These are phyloP conservation scores for Eupithecia insigniata DNA, from an alignment of 2,888 invertebrate species.

Conservation along the genomic window DNA sequence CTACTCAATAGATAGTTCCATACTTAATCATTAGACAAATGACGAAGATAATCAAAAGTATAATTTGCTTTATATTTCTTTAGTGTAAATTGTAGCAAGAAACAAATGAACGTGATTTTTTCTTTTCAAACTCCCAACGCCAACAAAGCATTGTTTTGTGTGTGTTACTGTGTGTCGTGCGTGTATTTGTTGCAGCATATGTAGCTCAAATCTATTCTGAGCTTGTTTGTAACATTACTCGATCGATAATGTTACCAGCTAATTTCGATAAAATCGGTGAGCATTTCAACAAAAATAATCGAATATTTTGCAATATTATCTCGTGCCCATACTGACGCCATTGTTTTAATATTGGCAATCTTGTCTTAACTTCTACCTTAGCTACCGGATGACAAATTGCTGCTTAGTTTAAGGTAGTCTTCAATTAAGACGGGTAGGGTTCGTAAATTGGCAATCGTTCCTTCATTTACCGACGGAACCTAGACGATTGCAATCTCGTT, in stretches of 20 bases:
- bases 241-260: not conserved
- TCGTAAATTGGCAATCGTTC: conserved; percentile 82
- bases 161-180: too few relatives aligned
- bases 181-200: too few relatives aligned
- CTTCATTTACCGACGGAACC: conserved; percentile 71
- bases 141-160: not conserved
- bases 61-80: not conserved
- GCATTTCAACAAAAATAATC: too few relatives aligned
- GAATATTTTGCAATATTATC: too few relatives aligned
- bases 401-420: conserved; percentile 79
- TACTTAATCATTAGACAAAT: not conserved
- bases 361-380: conserved; percentile 21
- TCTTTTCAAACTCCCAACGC: not conserved
- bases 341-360: conserved; percentile 3
- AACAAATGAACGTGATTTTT: not conserved
- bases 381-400: conserved; percentile 81
- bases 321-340: not conserved
- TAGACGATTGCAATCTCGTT: conserved; percentile 73
- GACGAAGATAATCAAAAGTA: not conserved
- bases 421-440: conserved; percentile 81
- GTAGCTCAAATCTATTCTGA: too few relatives aligned
- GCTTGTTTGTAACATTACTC: not conserved
- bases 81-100: not conserved
- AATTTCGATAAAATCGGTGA: not conserved
- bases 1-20: not conserved